Percentiles rank a stretch among this genome's conserved stretches.
phyloP scores from a whole-genome alignment of 2,113 vertebrate genomes.

The Centropus unirufus region DNA sequence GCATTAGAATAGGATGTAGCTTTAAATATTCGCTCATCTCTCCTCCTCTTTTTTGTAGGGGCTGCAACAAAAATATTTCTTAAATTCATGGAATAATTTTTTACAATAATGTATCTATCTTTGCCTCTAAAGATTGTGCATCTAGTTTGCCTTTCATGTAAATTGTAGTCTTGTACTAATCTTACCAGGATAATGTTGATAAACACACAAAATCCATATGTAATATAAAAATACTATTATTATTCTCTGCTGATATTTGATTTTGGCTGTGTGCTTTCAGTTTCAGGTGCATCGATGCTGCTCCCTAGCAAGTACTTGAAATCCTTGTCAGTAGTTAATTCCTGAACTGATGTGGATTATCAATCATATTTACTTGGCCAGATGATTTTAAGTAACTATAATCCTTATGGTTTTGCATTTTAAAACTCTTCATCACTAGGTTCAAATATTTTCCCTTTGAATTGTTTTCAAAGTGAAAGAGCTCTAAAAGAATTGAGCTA shows the following conservation, averaged over 20 bases:
- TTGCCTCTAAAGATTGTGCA: neutral
- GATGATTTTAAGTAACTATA: neutral
- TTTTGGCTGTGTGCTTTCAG: neutral
- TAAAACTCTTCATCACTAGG: neutral
- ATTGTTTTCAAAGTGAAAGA: neutral
- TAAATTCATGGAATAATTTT: neutral
- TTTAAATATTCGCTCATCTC: neutral
- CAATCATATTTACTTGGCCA: neutral
- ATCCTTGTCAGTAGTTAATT: neutral
- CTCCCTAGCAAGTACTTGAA: neutral
- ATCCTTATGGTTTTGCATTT: neutral
- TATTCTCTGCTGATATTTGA: neutral
- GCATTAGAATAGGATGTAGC: neutral
- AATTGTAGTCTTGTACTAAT: neutral
- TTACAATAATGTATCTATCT: neutral
- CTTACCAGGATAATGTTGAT: neutral
- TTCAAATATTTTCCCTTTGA: neutral
- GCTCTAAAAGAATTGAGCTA: neutral
- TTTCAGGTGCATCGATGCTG: neutral
- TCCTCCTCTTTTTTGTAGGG: rapidly evolving
- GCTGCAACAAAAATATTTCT: neutral
- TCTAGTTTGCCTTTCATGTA: neutral
- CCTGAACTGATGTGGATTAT: neutral
- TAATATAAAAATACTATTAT: neutral
- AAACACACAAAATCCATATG: neutral